These are phyloP conservation scores for Clarias batrachus DNA, from an alignment of 2,113 vertebrate genomes.

Conservation along the genomic window DNA sequence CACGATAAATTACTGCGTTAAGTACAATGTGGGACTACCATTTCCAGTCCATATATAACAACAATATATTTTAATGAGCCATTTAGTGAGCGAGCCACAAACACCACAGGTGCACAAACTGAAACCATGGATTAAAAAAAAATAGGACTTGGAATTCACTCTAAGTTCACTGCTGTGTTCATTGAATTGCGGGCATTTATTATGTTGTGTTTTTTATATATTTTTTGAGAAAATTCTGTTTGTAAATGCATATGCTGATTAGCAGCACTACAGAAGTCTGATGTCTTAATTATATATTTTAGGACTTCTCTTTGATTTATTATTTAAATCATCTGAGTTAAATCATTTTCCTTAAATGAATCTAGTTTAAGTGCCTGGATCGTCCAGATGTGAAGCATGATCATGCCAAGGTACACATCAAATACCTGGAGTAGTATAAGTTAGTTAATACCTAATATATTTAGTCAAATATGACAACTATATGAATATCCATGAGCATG, in stretches of 20 bases:
- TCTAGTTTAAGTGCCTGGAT: neutral
- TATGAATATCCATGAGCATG: neutral
- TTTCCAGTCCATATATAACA: constrained; percentile 63
- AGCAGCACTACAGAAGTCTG: constrained; percentile 24
- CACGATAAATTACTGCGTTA: constrained; percentile 65
- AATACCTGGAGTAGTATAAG: neutral
- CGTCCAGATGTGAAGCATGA: neutral
- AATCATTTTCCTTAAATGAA: neutral
- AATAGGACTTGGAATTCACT: constrained; percentile 54
- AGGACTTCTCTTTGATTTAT: neutral
- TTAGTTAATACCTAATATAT: neutral
- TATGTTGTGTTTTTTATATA: neutral
- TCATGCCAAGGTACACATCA: neutral
- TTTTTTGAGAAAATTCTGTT: neutral
- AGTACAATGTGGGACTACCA: constrained; percentile 63
- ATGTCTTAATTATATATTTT: constrained; percentile 1
- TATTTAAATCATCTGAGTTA: neutral
- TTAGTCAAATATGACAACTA: neutral
- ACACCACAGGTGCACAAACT: constrained; percentile 54
- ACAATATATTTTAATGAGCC: constrained; percentile 41
- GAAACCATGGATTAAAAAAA: constrained; percentile 64
- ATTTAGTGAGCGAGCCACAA: constrained; percentile 49
- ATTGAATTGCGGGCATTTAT: constrained; percentile 26
- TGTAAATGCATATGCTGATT: constrained; percentile 14
- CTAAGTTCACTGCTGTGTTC: constrained; percentile 31